A percentile compares a stretch with the other conserved stretches of the same genome.
Evolutionary conservation across 2,888 invertebrate species (phyloP).

Genomic region (Idaea dimidiata): DNA sequence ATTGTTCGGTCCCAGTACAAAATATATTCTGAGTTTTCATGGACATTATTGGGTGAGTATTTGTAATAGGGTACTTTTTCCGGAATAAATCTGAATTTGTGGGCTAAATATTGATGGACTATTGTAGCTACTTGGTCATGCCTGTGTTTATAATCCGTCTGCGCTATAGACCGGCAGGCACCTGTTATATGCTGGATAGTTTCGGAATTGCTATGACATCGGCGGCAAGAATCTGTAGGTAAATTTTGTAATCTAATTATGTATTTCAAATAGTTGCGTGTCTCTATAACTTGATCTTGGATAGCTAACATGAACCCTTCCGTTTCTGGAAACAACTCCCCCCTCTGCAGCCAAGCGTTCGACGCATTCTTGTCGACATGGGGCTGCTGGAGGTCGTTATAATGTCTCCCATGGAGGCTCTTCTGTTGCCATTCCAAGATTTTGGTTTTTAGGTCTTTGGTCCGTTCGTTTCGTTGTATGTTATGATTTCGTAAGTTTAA

Average conservation of each 20-base stretch:
- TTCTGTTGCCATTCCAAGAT: constrained; percentile 1
- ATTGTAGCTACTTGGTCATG: constrained; percentile 20
- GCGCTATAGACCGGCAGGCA: constrained; percentile 16
- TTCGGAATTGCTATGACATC: constrained; percentile 18
- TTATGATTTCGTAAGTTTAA: not conserved
- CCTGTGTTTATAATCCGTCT: constrained; percentile 23
- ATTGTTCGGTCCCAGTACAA: constrained; percentile 12
- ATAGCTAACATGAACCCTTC: constrained; percentile 18
- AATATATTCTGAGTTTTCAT: constrained; percentile 5
- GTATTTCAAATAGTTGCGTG: constrained; percentile 8
- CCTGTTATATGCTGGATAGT: constrained; percentile 28
- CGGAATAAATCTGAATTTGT: constrained; percentile 3
- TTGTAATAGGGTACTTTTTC: constrained; percentile 8
- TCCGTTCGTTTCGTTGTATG: not conserved
- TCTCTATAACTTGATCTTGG: constrained; percentile 12
- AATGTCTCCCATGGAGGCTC: constrained; percentile 16
- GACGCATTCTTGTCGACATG: constrained; percentile 19
- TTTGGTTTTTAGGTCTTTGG: not conserved
- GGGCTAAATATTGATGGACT: constrained; percentile 16
- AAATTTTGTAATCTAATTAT: constrained; percentile 2
- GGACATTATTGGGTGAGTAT: constrained; percentile 4
- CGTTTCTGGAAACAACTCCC: constrained; percentile 19
- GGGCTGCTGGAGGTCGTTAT: constrained; percentile 2
- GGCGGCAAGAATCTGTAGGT: constrained; percentile 8
- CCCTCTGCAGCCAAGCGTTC: constrained; percentile 18